A percentile compares a stretch with the other conserved stretches of the same genome.
phyloP scores from a whole-genome alignment of 2,888 invertebrate species.

The Acheta domesticus region DNA sequence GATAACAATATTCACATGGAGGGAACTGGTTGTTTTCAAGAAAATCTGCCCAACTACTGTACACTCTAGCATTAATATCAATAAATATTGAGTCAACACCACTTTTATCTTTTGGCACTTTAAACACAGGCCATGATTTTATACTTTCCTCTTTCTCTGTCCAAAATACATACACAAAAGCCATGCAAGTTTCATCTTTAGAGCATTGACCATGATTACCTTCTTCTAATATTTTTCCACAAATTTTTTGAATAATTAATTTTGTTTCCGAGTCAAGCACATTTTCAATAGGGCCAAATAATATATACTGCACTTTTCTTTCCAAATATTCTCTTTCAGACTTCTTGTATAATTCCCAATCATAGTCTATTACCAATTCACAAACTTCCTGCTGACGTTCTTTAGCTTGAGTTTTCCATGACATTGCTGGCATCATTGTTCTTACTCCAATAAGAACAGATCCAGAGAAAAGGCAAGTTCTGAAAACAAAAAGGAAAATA shows the following conservation, averaged over 20 bases:
- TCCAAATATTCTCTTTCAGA: not conserved
- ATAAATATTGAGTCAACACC: conserved; percentile 21
- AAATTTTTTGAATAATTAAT: not conserved
- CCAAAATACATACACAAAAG: not conserved
- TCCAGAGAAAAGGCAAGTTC: too few relatives aligned
- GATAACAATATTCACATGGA: conserved; percentile 30
- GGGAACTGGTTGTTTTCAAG: conserved; percentile 32
- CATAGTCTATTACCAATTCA: conserved; percentile 4
- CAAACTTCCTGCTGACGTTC: not conserved
- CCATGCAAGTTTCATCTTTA: not conserved
- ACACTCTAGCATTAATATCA: conserved; percentile 30
- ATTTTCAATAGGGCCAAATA: not conserved
- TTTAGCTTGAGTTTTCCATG: not conserved
- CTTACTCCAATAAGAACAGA: too few relatives aligned
- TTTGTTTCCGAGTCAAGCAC: not conserved
- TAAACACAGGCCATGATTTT: not conserved
- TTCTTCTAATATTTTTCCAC: not conserved
- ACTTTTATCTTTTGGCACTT: not conserved
- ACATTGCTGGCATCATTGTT: too few relatives aligned
- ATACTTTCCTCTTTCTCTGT: not conserved
- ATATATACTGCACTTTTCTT: not conserved
- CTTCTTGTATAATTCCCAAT: conserved; percentile 9
- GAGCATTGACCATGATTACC: not conserved
- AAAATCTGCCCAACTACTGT: conserved; percentile 31
- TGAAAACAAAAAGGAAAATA: too few relatives aligned